phyloP scores from a whole-genome alignment of 2,888 invertebrate genomes.

The Leptopilina drosophilae region DNA sequence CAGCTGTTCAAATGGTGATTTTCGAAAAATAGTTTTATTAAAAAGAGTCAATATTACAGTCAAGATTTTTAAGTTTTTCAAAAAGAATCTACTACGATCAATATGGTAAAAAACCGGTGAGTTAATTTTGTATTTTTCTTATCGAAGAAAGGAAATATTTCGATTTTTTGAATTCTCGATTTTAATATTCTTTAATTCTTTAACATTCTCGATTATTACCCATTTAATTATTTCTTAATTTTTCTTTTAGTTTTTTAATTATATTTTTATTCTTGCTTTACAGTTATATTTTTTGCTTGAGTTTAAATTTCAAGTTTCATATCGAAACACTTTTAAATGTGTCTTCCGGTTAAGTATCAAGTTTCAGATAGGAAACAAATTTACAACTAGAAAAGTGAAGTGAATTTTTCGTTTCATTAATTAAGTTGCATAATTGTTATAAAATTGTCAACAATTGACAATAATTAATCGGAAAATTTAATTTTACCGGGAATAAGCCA shows the following conservation, averaged over 20 bases:
- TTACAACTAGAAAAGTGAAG: neutral
- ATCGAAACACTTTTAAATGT: neutral
- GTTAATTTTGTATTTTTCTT: neutral
- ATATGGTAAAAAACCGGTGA: slow-evolving; percentile 9
- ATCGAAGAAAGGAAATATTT: too few species aligned
- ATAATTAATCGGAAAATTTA: neutral
- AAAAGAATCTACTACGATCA: neutral
- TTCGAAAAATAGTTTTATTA: neutral
- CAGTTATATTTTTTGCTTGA: neutral
- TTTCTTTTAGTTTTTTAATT: too few species aligned
- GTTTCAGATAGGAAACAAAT: neutral
- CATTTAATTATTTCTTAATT: too few species aligned
- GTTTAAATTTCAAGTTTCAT: slow-evolving; percentile 12
- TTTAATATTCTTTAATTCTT: too few species aligned
- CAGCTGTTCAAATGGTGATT: slow-evolving; percentile 25
- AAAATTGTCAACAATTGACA: neutral
- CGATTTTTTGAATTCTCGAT: too few species aligned
- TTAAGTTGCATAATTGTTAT: too few species aligned
- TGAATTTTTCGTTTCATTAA: neutral
- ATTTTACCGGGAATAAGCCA: too few species aligned
- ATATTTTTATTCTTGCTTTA: too few species aligned
- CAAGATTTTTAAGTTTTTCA: neutral
- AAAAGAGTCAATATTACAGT: neutral
- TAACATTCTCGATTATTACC: too few species aligned
- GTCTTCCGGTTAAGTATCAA: slow-evolving; percentile 3